Base-by-base conservation (phyloP, 2,797 vertebrate genomes). In the Hydrophis major region DNA sequence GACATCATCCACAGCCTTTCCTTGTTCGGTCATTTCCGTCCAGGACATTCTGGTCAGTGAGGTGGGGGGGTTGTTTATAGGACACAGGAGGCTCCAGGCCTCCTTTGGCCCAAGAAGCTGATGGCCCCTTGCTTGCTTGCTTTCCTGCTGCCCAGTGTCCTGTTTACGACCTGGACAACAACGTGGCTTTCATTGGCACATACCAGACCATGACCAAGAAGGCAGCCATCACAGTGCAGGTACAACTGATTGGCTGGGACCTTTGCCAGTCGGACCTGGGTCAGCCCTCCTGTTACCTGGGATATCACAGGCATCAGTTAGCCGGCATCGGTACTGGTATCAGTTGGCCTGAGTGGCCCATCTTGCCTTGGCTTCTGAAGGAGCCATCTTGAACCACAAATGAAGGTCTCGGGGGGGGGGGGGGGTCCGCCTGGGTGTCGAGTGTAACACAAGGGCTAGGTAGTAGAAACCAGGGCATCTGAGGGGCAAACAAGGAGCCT, bases 181-280 rank as follows among this genome's bases (percentile, higher is more conserved):
- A 99, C 0, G 99, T 99, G 94, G 99, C 99, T 94, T 99, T 99
- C 97, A 99, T 99, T 0, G 99, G 99, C 95, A 99, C 99, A 98
- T 99, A 99, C 97, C 99, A 99, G 97, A 99, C 99, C 2, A 99
- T 99, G 98, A 99, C 99, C 1, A 99, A 98, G 97, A 99, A 98
- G 96, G 99, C 98, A 0, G 99, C 99, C 92, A 99, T 99, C 96
- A 99, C 99, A 0, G 99, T 99, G 92, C 99, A 99, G 99, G 99
- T 99, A 97, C 69, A 89, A 12, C 3, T 3, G 0, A 0, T 3
- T 0, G 0, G 0, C 1, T 42, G 16, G 37, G 56, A 28, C 11
- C 89, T 13, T 2, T 6, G 32, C 78, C 4, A 91, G 12, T 0
- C 2, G 0, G 56, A 92, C 47, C 0, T 0, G 27, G 6, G 74